Evolutionary conservation across 2,888 invertebrate genomes (phyloP).

Genomic region (Danaus chrysippus): DNA sequence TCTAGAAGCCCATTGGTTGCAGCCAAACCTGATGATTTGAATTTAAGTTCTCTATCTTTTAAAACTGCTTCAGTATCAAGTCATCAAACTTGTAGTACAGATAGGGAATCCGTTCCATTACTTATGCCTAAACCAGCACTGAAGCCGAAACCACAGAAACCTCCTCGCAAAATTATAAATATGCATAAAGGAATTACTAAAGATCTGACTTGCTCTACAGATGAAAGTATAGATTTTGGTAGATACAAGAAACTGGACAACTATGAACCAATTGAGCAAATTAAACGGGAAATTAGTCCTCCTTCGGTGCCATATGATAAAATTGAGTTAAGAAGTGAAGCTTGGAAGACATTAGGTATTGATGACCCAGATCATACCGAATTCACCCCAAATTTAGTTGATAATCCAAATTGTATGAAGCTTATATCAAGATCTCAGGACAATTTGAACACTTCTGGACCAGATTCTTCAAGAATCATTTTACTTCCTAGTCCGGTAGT

Average conservation of each 20-base stretch:
- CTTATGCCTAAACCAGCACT: constrained; percentile 77
- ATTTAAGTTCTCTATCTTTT: constrained; percentile 67
- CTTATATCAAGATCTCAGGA: constrained; percentile 75
- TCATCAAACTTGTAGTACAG: constrained; percentile 58
- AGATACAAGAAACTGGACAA: constrained; percentile 77
- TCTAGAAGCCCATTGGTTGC: constrained; percentile 90
- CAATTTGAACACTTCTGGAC: constrained; percentile 65
- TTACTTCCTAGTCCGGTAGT: constrained; percentile 71
- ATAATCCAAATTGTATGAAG: constrained; percentile 70
- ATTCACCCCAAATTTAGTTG: constrained; percentile 68
- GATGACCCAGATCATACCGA: constrained; percentile 87
- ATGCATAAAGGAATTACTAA: constrained; percentile 59
- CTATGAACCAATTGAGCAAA: constrained; percentile 71
- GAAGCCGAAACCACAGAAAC: constrained; percentile 81
- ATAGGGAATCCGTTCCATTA: constrained; percentile 66
- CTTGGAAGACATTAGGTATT: constrained; percentile 89
- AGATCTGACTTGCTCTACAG: constrained; percentile 58
- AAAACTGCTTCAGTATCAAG: constrained; percentile 67
- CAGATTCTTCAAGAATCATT: constrained; percentile 77
- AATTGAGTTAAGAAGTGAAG: constrained; percentile 87
- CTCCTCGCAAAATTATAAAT: constrained; percentile 79
- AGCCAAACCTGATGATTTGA: constrained; percentile 69
- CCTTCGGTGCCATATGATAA: constrained; percentile 83
- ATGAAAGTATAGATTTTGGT: constrained; percentile 70
- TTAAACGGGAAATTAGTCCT: constrained; percentile 69